Evolutionary conservation across 2,888 invertebrate species (phyloP).

Genomic region (Junonia oenone): DNA sequence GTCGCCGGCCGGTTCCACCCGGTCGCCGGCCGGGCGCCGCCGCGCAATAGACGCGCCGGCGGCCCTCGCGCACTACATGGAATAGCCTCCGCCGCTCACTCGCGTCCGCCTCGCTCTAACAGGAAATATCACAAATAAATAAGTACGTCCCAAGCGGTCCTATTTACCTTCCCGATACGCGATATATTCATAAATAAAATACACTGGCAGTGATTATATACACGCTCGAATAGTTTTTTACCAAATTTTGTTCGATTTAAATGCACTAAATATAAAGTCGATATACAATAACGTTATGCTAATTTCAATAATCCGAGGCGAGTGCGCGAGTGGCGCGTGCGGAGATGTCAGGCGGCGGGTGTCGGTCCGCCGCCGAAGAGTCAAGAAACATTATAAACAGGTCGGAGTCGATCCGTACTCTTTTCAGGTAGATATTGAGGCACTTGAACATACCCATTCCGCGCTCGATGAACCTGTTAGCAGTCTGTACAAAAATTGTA

Average conservation of each 20-base stretch:
- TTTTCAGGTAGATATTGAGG: conserved; percentile 14
- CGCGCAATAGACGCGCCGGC: conserved; percentile 12
- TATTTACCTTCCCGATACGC: conserved; percentile 34
- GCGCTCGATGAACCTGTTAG: conserved; percentile 1
- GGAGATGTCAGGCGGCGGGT: conserved; percentile 43
- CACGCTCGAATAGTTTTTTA: conserved; percentile 45
- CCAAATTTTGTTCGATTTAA: conserved; percentile 57
- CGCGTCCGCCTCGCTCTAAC: conserved; percentile 4
- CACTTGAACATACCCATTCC: conserved; percentile 18
- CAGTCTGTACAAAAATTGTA: background rate
- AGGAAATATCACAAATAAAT: conserved; percentile 36
- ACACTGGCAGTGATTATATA: conserved; percentile 57
- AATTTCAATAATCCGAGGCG: conserved; percentile 40
- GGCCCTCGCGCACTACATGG: background rate
- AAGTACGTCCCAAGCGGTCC: conserved; percentile 58
- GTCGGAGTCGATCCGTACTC: conserved; percentile 1
- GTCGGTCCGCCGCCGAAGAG: conserved; percentile 33
- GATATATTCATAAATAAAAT: conserved; percentile 45
- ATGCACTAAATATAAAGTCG: conserved; percentile 48
- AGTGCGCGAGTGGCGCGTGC: conserved; percentile 40
- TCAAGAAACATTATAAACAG: background rate
- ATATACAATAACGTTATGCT: conserved; percentile 16
- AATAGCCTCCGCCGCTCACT: conserved; percentile 5
- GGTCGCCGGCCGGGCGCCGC: conserved; percentile 2
- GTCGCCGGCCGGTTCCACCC: too few relatives aligned